A percentile compares a stretch with the other conserved stretches of the same genome.
These are phyloP conservation scores for Antigone vipio DNA, from an alignment of 2,113 vertebrate genomes.

Conservation along the genomic window DNA sequence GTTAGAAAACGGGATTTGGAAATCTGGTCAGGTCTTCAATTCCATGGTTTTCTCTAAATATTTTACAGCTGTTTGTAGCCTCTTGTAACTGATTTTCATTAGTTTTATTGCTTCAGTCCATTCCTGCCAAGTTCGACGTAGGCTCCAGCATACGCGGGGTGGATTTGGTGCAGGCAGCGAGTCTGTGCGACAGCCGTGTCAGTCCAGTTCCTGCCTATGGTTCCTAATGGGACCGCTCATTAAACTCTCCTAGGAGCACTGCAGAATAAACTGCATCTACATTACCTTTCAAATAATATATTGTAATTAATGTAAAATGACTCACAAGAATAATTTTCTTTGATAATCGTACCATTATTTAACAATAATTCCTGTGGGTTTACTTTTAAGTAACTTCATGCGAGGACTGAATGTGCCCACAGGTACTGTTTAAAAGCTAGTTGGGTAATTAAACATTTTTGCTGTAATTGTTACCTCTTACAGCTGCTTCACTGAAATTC, in stretches of 20 bases:
- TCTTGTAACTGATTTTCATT: conserved; percentile 29
- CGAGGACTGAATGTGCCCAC: conserved; percentile 26
- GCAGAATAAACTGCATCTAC: background rate
- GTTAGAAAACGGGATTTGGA: background rate
- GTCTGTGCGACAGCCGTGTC: background rate
- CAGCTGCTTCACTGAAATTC: conserved; percentile 13
- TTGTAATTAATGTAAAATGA: conserved; percentile 48
- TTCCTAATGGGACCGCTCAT: background rate
- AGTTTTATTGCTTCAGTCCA: background rate
- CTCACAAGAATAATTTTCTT: conserved; percentile 40
- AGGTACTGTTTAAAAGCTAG: conserved; percentile 48
- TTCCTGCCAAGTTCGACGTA: background rate
- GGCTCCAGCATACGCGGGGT: background rate
- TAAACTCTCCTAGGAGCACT: conserved; percentile 5
- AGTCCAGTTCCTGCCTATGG: background rate
- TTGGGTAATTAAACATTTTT: conserved; percentile 50
- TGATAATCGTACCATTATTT: conserved; percentile 52
- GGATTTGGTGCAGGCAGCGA: background rate
- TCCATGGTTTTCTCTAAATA: background rate
- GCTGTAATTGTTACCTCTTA: conserved; percentile 44
- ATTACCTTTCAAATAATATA: conserved; percentile 20
- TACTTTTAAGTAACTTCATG: conserved; percentile 48
- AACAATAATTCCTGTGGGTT: conserved; percentile 60
- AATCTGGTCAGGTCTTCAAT: background rate
- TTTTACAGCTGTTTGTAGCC: conserved; percentile 20